phyloP scores from a whole-genome alignment of 2,113 vertebrate genomes.

The Pagrus major region DNA sequence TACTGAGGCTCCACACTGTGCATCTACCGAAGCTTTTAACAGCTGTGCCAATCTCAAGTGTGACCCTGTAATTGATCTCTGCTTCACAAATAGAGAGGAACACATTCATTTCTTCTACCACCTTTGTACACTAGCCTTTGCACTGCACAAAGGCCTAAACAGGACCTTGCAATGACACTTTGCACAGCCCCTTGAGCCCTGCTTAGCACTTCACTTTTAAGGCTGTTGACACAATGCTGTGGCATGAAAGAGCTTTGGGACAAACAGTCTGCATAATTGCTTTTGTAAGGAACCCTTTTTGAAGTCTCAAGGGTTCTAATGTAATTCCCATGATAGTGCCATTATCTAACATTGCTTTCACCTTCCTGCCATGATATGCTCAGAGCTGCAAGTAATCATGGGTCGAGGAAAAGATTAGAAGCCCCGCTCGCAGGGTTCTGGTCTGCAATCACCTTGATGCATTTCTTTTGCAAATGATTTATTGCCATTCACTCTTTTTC shows the following conservation, averaged over 20 bases:
- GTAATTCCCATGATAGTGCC: constrained; percentile 53
- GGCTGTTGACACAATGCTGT: constrained; percentile 50
- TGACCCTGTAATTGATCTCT: constrained; percentile 44
- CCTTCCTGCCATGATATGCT: constrained; percentile 49
- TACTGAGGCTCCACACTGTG: not conserved
- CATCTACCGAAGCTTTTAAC: constrained; percentile 11
- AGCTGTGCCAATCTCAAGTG: constrained; percentile 13
- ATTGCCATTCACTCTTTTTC: constrained; percentile 43
- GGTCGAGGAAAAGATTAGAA: constrained; percentile 47
- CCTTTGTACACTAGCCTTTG: constrained; percentile 40
- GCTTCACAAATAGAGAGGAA: constrained; percentile 12
- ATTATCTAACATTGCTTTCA: constrained; percentile 69
- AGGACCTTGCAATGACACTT: constrained; percentile 47
- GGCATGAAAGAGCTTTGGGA: constrained; percentile 46
- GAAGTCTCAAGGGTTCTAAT: constrained; percentile 61
- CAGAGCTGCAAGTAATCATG: constrained; percentile 44
- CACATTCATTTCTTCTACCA: constrained; percentile 1
- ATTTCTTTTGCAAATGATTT: constrained; percentile 60
- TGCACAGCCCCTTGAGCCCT: constrained; percentile 36
- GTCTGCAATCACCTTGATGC: constrained; percentile 39
- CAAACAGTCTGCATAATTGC: constrained; percentile 51
- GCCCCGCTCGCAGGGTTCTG: constrained; percentile 17
- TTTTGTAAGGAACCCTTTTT: constrained; percentile 52
- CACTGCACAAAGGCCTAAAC: constrained; percentile 12
- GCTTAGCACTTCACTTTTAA: constrained; percentile 52